These are phyloP conservation scores for Bubo bubo DNA, from an alignment of 2,113 vertebrate genomes.

Conservation along the genomic window DNA sequence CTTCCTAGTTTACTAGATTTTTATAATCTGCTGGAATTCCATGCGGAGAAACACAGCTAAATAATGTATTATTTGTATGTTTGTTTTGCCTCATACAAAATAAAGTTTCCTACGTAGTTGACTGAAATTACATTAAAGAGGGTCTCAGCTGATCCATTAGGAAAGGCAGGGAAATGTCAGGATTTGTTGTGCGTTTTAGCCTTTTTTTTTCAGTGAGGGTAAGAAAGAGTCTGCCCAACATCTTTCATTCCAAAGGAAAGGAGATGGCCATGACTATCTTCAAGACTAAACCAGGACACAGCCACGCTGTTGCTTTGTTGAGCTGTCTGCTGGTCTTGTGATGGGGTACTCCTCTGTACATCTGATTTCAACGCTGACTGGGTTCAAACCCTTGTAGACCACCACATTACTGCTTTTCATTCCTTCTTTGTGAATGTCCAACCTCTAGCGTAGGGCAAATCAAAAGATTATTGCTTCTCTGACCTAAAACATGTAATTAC, in stretches of 20 bases:
- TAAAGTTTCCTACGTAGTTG: not conserved
- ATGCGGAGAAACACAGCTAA: not conserved
- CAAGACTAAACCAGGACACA: not conserved
- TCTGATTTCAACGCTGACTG: not conserved
- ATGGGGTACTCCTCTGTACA: accelerated
- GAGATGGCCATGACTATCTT: not conserved
- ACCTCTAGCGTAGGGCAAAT: accelerated
- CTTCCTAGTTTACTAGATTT: not conserved
- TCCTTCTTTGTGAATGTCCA: not conserved
- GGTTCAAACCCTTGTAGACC: not conserved
- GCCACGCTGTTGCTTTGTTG: not conserved
- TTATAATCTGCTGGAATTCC: not conserved
- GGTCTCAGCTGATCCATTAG: not conserved
- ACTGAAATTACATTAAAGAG: not conserved
- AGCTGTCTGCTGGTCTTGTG: not conserved
- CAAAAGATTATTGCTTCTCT: not conserved
- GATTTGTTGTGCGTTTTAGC: not conserved
- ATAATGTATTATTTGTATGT: not conserved
- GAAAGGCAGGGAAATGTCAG: not conserved
- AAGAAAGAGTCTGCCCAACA: not conserved
- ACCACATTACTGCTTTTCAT: not conserved
- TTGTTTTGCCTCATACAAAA: not conserved
- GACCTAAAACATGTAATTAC: not conserved
- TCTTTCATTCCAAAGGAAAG: not conserved
- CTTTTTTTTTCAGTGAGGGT: not conserved